Evolutionary conservation across 1,140 invertebrate genomes (phyloP).

Genomic region (Campodea augens): DNA sequence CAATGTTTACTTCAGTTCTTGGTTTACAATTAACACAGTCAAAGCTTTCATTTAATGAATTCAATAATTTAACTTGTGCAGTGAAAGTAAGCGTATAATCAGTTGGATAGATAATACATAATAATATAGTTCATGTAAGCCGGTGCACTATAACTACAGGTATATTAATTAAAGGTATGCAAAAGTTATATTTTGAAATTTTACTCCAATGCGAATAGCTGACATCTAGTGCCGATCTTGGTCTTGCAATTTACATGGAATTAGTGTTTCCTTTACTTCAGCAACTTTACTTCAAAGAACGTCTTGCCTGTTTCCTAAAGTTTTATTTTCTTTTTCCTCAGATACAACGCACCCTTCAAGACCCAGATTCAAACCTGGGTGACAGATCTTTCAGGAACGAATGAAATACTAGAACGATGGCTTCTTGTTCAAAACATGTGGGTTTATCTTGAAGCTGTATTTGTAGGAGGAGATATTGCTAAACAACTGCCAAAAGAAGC

Average conservation of each 20-base stretch:
- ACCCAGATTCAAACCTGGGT: slow-evolving; percentile 95
- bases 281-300: neutral
- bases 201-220: neutral
- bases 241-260: neutral
- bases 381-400: slow-evolving; percentile 81
- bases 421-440: slow-evolving; percentile 93
- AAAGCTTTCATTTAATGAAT: too few species aligned
- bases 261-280: neutral
- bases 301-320: neutral
- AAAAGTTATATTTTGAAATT: too few species aligned
- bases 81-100: too few species aligned
- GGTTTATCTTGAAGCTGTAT: slow-evolving; percentile 95
- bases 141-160: too few species aligned
- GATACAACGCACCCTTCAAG: slow-evolving; percentile 89
- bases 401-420: slow-evolving; percentile 92
- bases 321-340: slow-evolving; percentile 18
- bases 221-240: neutral
- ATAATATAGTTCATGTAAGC: too few species aligned
- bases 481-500: slow-evolving; percentile 91
- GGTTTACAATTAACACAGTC: too few species aligned
- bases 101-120: too few species aligned
- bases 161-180: too few species aligned
- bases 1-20: too few species aligned
- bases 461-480: slow-evolving; percentile 93
- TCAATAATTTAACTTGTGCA: too few species aligned